Evolutionary conservation across 1,140 invertebrate species (phyloP).

Genomic region (Stegodyphus mimosarum): DNA sequence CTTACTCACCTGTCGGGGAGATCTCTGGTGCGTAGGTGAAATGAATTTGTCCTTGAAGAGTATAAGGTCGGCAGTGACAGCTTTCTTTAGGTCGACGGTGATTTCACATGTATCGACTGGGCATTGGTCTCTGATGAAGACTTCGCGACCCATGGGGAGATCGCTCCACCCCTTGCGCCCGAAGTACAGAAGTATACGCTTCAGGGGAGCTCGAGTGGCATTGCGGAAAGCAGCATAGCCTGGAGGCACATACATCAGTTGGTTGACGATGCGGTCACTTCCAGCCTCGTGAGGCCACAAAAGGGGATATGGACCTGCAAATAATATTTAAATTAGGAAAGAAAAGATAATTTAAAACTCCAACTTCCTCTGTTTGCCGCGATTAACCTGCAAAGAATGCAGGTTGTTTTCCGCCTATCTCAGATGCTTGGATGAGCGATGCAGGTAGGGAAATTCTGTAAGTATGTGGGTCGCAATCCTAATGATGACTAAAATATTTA

Average conservation of each 20-base stretch:
- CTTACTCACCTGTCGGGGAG: slow-evolving; percentile 75
- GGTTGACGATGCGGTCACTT: slow-evolving; percentile 67
- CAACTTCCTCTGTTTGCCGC: no score
- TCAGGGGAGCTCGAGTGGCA: slow-evolving; percentile 67
- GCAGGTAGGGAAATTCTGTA: no score
- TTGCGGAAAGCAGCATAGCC: slow-evolving; percentile 53
- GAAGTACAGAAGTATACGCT: slow-evolving; percentile 86
- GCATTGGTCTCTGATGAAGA: slow-evolving; percentile 77
- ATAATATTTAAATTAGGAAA: neutral
- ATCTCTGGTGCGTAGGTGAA: slow-evolving; percentile 70
- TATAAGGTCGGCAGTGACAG: slow-evolving; percentile 82
- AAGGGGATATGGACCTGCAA: slow-evolving; percentile 6
- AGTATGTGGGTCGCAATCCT: no score
- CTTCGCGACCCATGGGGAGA: slow-evolving; percentile 76
- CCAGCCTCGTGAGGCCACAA: slow-evolving; percentile 66
- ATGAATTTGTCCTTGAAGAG: slow-evolving; percentile 86
- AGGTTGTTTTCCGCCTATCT: no score
- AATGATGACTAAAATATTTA: no score
- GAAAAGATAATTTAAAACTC: neutral
- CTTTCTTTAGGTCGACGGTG: slow-evolving; percentile 77
- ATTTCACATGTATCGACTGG: slow-evolving; percentile 82
- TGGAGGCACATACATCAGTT: slow-evolving; percentile 68
- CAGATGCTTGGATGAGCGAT: no score
- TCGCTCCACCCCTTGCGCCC: slow-evolving; percentile 81
- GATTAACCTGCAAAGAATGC: no score